A percentile compares a stretch with the other conserved stretches of the same genome.
Conservation (phyloP, 2,113 vertebrate species). For the Calyptomena viridis region DNA sequence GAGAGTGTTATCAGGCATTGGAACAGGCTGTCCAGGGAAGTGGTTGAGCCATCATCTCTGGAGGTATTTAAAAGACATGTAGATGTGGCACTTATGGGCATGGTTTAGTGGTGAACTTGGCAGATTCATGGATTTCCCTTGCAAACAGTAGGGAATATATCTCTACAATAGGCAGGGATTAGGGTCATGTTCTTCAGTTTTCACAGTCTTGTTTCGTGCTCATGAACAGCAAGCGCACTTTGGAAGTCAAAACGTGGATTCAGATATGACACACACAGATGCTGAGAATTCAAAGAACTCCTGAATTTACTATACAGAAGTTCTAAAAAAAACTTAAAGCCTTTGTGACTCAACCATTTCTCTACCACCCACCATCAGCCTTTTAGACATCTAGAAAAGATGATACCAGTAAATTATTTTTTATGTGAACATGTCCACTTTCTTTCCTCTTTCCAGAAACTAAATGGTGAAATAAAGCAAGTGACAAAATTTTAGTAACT, state of each 20-base stretch:
- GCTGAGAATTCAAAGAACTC: background rate
- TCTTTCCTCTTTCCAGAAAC: background rate
- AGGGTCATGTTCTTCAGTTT: background rate
- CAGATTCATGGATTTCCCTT: background rate
- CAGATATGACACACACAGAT: fast-evolving
- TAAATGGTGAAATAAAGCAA: background rate
- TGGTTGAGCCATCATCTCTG: background rate
- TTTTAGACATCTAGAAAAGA: background rate
- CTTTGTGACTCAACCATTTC: background rate
- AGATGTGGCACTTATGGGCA: background rate
- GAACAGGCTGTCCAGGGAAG: background rate
- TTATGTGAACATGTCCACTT: background rate
- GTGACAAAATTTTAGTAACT: background rate
- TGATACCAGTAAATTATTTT: background rate
- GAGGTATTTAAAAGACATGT: background rate
- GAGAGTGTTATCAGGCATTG: background rate
- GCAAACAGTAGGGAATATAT: background rate
- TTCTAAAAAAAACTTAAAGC: background rate
- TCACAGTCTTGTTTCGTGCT: background rate
- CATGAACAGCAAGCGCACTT: background rate
- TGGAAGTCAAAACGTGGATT: background rate
- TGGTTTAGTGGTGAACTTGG: background rate
- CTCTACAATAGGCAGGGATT: background rate
- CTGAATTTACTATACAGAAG: background rate
- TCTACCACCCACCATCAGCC: background rate